Evolutionary conservation across 2,888 invertebrate genomes (phyloP), one percentile per base, ranked within the genome.

Genomic region (Ochropacha duplaris): DNA sequence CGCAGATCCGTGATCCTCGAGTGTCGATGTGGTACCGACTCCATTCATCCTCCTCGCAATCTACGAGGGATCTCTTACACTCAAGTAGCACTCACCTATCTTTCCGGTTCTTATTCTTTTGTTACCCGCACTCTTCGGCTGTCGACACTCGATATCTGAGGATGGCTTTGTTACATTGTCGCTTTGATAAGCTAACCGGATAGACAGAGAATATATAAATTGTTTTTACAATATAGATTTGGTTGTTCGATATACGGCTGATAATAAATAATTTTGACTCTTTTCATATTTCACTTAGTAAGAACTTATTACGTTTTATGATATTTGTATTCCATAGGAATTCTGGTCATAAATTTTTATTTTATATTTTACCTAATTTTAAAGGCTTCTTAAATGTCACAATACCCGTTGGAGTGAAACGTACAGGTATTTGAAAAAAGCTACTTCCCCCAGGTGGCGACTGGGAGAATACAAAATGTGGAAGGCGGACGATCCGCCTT

Each of bases 61-160:
- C 84, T 82, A 73, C 75, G 78, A 79, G 82, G 83, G 79, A 77
- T 79, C 84, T 77, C 78, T 71, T 65, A 68, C 70, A 76, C 71
- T 83, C 69, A 78, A 88, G 90, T 69, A 77, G 78, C 88, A 81
- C 90, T 90, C 82, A 78, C 78, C 85, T 87, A 81, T 79, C 88
- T 89, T 90, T 91, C 90, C 90, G 85, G 89, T 85, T 90, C 83
- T 79, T 84, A 80, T 86, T 90, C 92, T 90, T 90, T 92, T 90
- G 90, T 91, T 80, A 79, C 74, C 71, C 75, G 77, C 80, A 81
- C 87, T 86, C 74, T 68, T 75, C 74, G 76, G 80, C 78, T 80
- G 80, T 78, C 78, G 81, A 77, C 84, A 85, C 90, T 90, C 71
- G 79, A 86, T 82, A 82, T 71, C 78, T 65, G 79, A 82, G 82